These are phyloP conservation scores for Myripristis murdjan DNA, from an alignment of 2,797 vertebrate genomes.

Conservation along the genomic window DNA sequence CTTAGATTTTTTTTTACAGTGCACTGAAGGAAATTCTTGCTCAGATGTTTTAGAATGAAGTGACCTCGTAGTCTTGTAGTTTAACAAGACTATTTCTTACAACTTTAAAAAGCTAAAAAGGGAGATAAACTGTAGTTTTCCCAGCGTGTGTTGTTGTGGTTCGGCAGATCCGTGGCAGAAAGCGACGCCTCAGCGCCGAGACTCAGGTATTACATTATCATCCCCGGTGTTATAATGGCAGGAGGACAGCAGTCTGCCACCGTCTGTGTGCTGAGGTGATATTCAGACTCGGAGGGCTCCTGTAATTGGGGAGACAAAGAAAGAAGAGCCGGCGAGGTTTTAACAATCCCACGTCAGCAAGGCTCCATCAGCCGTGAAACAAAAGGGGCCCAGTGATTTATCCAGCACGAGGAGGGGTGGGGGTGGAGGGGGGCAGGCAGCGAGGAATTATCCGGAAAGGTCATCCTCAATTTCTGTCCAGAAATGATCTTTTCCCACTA, in stretches of 20 bases:
- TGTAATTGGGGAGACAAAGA: conserved; percentile 70
- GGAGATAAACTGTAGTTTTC: too few relatives aligned
- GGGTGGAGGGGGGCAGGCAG: conserved; percentile 75
- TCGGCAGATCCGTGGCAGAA: background rate
- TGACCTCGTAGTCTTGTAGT: too few relatives aligned
- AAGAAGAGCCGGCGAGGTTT: conserved; percentile 59
- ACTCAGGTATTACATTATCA: background rate
- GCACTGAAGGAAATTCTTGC: too few relatives aligned
- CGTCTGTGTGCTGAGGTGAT: conserved; percentile 19
- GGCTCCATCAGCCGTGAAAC: conserved; percentile 84
- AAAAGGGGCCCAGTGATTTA: conserved; percentile 84
- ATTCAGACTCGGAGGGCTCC: conserved; percentile 44
- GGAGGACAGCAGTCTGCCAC: conserved; percentile 29
- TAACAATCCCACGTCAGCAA: conserved; percentile 80
- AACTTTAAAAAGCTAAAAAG: too few relatives aligned
- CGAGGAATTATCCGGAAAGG: conserved; percentile 97
- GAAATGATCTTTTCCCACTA: conserved; percentile 98
- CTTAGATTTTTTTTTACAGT: too few relatives aligned
- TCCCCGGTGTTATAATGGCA: conserved; percentile 4
- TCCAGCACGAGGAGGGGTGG: conserved; percentile 79
- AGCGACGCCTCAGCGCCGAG: too few relatives aligned
- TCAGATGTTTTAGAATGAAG: too few relatives aligned
- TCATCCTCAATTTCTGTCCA: conserved; percentile 99
- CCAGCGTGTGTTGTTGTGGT: too few relatives aligned
- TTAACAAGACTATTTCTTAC: too few relatives aligned